These are phyloP conservation scores for Ctenosaura bakeri DNA, from an alignment of 2,797 vertebrate species.

Conservation along the genomic window DNA sequence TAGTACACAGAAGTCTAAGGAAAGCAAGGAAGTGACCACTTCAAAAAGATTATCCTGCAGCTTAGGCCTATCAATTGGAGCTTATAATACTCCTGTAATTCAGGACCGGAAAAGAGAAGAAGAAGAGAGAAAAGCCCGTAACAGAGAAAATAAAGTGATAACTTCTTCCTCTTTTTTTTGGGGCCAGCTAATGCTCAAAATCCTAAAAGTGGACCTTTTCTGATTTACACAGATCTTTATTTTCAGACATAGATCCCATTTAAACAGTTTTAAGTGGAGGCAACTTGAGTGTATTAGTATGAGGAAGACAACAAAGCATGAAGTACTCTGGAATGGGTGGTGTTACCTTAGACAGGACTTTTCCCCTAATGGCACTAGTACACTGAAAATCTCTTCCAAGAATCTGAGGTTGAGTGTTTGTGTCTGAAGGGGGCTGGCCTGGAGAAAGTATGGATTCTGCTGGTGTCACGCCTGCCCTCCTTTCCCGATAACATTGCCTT, in stretches of 20 bases:
- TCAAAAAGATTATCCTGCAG: slow-evolving; percentile 24
- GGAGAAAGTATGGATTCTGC: too few relatives aligned
- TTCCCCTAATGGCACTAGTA: neutral
- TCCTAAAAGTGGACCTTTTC: neutral
- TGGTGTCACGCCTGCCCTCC: too few relatives aligned
- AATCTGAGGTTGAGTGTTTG: too few relatives aligned
- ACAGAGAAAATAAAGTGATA: slow-evolving; percentile 27
- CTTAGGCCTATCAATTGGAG: slow-evolving; percentile 2
- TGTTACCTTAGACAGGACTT: neutral
- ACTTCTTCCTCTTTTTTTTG: neutral
- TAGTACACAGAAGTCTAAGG: neutral
- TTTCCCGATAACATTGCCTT: too few relatives aligned
- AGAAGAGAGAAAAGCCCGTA: neutral
- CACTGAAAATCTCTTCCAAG: neutral
- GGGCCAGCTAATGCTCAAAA: neutral
- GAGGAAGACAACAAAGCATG: neutral
- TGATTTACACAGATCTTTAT: neutral
- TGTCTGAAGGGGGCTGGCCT: too few relatives aligned
- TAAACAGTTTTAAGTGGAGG: neutral
- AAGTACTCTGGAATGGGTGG: neutral
- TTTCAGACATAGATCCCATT: neutral
- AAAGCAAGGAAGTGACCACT: rapidly evolving
- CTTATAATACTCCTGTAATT: rapidly evolving
- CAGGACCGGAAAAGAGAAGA: neutral
- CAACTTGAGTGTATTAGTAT: neutral